These are phyloP conservation scores for Hippocampus zosterae DNA, from an alignment of 2,113 vertebrate genomes.

Conservation along the genomic window DNA sequence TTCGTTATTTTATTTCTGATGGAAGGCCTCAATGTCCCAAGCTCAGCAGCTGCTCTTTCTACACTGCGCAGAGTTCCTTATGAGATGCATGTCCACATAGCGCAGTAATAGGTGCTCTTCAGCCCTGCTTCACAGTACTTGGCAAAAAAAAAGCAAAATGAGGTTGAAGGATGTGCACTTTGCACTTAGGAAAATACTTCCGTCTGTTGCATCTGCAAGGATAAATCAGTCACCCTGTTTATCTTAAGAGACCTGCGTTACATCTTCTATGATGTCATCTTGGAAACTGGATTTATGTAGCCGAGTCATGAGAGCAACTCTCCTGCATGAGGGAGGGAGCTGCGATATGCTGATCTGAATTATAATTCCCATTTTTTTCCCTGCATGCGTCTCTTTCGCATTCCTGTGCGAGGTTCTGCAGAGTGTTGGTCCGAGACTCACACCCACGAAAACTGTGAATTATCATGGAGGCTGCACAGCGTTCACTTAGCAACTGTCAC, in stretches of 20 bases:
- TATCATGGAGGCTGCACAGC: constrained; percentile 40
- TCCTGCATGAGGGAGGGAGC: constrained; percentile 7
- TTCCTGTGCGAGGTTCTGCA: constrained; percentile 55
- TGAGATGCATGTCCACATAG: too few relatives aligned
- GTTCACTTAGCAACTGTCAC: constrained; percentile 65
- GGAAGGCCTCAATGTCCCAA: too few relatives aligned
- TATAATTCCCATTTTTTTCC: constrained; percentile 16
- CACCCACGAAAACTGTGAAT: constrained; percentile 57
- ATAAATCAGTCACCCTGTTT: constrained; percentile 9
- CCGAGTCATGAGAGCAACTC: constrained; percentile 13
- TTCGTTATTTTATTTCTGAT: neutral
- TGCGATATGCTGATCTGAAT: constrained; percentile 26
- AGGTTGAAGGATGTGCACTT: neutral
- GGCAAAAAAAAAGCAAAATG: neutral
- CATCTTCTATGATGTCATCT: neutral
- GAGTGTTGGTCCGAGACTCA: constrained; percentile 51
- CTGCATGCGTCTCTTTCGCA: constrained; percentile 30
- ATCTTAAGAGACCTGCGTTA: constrained; percentile 1
- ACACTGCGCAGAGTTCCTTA: too few relatives aligned
- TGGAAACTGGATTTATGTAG: neutral
- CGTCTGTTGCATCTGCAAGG: neutral
- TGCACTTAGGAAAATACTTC: neutral
- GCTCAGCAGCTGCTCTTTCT: too few relatives aligned
- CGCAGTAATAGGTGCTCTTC: neutral
- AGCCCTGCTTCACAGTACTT: too few relatives aligned